Evolutionary conservation across 1,140 invertebrate species (phyloP).

Genomic region (Polypedilum vanderplanki): DNA sequence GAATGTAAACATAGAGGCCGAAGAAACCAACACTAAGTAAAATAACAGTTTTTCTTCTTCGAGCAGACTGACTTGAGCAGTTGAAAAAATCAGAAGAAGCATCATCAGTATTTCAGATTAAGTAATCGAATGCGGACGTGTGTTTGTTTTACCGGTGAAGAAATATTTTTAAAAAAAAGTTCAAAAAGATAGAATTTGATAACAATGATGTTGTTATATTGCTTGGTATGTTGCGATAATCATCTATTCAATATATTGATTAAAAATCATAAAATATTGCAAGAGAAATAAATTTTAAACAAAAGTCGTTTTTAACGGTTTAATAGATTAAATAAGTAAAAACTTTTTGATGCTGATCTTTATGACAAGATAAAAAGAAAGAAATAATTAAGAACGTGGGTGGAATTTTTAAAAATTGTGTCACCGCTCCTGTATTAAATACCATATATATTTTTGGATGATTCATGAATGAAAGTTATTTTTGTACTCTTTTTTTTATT

Average conservation of each 20-base stretch:
- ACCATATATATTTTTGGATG: no score
- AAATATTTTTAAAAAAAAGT: background rate
- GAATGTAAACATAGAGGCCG: constrained; percentile 11
- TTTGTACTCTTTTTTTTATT: no score
- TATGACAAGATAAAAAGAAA: background rate
- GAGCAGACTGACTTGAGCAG: background rate
- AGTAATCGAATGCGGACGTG: background rate
- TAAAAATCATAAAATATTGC: no score
- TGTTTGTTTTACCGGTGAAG: background rate
- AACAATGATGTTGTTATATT: background rate
- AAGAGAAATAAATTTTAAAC: background rate
- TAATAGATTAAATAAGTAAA: background rate
- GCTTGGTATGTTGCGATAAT: background rate
- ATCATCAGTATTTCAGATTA: constrained; percentile 18
- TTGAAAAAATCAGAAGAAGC: background rate
- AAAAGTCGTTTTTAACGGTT: background rate
- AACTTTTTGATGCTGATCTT: no score
- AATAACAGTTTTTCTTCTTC: constrained; percentile 7
- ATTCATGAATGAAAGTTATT: no score
- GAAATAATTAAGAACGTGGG: background rate
- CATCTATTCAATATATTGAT: background rate
- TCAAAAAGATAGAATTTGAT: background rate
- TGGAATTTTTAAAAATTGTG: constrained; percentile 7
- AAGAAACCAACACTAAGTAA: constrained; percentile 17
- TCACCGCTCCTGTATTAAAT: background rate